Base-by-base conservation (phyloP, 2,113 vertebrate species). In the Paradisaea rubra region DNA sequence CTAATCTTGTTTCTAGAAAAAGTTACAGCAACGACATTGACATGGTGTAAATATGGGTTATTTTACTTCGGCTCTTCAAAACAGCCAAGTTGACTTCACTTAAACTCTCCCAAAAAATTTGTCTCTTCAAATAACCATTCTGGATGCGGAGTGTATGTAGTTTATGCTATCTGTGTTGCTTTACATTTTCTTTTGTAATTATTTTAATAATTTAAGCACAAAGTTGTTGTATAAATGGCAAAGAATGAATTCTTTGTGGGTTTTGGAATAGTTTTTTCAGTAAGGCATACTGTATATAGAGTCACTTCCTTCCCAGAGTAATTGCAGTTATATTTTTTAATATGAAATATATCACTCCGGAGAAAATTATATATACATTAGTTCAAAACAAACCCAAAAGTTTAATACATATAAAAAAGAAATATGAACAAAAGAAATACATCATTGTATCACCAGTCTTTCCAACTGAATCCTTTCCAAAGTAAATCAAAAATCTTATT, bases 401-500 rank as follows among this genome's bases (percentile, higher is more conserved):
- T n/a, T 93, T 92, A 91, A 93, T 82, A 86, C 63, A 50, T 81
- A 71, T 37, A 87, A 37, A 95, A 79, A 94, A 94, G 63, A 92
- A 95, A 88, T 66, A 93, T 7, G 65, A 96, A 97, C 64, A 91
- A 92, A 97, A 96, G 50, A 96, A 96, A 96, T 89, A 65, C 60
- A 79, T 97, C 88, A 91, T 94, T 93, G 84, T 96, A 94, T 96
- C 94, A 92, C 60, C 53, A 90, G 81, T 80, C 59, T 88, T 92
- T 96, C 92, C 91, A 97, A 89, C 80, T 96, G 95, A 98, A 97
- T 69, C 74, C 39, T 94, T 97, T 98, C 97, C 97, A 97, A 97
- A 96, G 92, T 96, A 98, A 97, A 98, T 97, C 14, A 95, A 94
- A 96, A 96, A 83, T 96, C 95, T 93, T 95, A 94, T 12, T 98